Percentiles rank a stretch among this genome's conserved stretches.
These are phyloP conservation scores for Epirrhoe tristata DNA, from an alignment of 2,888 invertebrate species.

Conservation along the genomic window DNA sequence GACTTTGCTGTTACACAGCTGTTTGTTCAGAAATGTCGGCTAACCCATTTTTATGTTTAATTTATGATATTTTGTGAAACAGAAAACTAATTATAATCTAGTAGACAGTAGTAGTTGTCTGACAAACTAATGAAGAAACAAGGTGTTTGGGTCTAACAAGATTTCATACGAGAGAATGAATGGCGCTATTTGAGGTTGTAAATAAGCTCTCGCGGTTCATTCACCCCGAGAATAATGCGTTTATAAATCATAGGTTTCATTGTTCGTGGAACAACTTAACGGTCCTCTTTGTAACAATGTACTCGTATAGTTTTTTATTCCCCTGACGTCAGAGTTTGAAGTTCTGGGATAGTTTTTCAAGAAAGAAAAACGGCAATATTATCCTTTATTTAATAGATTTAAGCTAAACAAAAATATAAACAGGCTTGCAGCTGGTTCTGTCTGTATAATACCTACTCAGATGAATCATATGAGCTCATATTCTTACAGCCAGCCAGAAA, in stretches of 20 bases:
- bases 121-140: slow-evolving; percentile 20
- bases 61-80: too few species aligned
- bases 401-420: too few species aligned
- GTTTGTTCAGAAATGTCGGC: too few species aligned
- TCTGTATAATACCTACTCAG: too few species aligned
- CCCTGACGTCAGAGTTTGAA: neutral
- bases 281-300: neutral
- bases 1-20: too few species aligned
- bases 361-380: neutral
- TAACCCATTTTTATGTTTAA: too few species aligned
- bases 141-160: slow-evolving; percentile 8
- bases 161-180: slow-evolving; percentile 14
- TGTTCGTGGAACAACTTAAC: neutral
- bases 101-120: neutral
- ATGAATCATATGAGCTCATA: too few species aligned
- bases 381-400: too few species aligned
- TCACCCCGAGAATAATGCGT: slow-evolving; percentile 14
- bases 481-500: too few species aligned
- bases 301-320: neutral
- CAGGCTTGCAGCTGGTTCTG: too few species aligned
- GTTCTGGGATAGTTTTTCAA: neutral
- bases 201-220: slow-evolving; percentile 10
- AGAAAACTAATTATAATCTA: neutral
- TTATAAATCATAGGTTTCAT: slow-evolving; percentile 6
- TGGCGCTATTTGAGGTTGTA: slow-evolving; percentile 20